These are phyloP conservation scores for Chelon auratus DNA, from an alignment of 2,797 vertebrate species.

Conservation along the genomic window DNA sequence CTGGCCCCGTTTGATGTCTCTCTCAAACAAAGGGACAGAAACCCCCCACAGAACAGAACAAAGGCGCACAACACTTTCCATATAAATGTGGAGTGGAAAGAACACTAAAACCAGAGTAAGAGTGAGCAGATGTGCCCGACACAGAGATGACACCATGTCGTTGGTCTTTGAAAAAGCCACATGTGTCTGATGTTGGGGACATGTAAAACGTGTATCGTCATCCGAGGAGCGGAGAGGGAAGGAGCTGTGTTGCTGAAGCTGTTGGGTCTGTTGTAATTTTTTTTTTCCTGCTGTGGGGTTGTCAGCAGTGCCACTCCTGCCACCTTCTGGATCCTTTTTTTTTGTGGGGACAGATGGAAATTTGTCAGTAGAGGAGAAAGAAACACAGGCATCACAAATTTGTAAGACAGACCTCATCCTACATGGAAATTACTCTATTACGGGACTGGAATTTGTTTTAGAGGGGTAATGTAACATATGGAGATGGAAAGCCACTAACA, in stretches of 20 bases:
- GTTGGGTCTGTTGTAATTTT: constrained; percentile 36
- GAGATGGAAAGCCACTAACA: background rate
- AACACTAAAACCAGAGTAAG: constrained; percentile 77
- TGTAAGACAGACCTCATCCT: background rate
- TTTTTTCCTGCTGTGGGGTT: constrained; percentile 29
- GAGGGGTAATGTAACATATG: background rate
- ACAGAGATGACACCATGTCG: constrained; percentile 81
- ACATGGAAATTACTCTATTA: background rate
- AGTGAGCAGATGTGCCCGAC: constrained; percentile 78
- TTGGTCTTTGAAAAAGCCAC: constrained; percentile 76
- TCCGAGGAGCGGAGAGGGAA: constrained; percentile 43
- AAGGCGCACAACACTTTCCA: constrained; percentile 77
- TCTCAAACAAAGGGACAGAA: constrained; percentile 71
- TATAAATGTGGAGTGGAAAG: constrained; percentile 80
- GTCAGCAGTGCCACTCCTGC: constrained; percentile 78
- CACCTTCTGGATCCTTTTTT: constrained; percentile 77
- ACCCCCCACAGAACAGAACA: constrained; percentile 79
- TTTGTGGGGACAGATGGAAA: constrained; percentile 43
- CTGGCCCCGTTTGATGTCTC: constrained; percentile 65
- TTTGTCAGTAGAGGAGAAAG: constrained; percentile 8
- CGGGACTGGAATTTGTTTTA: background rate
- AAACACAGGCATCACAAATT: background rate
- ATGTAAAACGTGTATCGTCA: constrained; percentile 68
- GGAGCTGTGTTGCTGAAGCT: constrained; percentile 71
- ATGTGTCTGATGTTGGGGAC: constrained; percentile 76